Conservation (phyloP, 2,113 vertebrate species). For the Ursus arctos region DNA sequence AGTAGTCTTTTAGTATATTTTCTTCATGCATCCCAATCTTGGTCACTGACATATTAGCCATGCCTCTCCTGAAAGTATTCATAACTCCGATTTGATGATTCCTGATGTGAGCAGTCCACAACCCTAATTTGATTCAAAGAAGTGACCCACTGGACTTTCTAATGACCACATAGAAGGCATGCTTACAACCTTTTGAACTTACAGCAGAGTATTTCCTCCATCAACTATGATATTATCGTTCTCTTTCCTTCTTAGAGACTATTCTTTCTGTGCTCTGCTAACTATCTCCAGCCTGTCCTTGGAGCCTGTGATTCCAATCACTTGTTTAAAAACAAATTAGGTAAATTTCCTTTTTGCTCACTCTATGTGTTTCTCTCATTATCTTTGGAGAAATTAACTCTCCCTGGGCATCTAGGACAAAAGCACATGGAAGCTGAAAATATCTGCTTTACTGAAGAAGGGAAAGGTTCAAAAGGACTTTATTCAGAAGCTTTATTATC, state of each 20-base stretch:
- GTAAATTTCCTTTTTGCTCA: not conserved
- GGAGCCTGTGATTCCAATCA: not conserved
- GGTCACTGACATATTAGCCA: not conserved
- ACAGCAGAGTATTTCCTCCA: not conserved
- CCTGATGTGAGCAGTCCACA: not conserved
- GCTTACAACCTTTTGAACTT: not conserved
- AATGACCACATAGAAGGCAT: fast-evolving
- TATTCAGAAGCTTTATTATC: not conserved
- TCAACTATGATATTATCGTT: not conserved
- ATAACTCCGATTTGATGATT: not conserved
- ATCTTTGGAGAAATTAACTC: conserved; percentile 46
- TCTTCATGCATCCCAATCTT: not conserved
- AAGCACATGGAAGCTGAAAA: conserved; percentile 38
- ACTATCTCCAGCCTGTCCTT: not conserved
- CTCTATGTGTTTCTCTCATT: conserved; percentile 19
- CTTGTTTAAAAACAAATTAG: conserved; percentile 54
- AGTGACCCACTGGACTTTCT: not conserved
- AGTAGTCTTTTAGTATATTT: not conserved
- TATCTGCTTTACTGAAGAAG: not conserved
- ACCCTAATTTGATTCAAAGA: not conserved
- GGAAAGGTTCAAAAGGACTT: not conserved
- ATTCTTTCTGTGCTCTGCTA: not conserved
- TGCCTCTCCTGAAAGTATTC: not conserved
- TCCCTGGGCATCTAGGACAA: not conserved
- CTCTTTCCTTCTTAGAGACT: not conserved